Evolutionary conservation across 2,888 invertebrate genomes (phyloP).

Genomic region (Ophraella communa): DNA sequence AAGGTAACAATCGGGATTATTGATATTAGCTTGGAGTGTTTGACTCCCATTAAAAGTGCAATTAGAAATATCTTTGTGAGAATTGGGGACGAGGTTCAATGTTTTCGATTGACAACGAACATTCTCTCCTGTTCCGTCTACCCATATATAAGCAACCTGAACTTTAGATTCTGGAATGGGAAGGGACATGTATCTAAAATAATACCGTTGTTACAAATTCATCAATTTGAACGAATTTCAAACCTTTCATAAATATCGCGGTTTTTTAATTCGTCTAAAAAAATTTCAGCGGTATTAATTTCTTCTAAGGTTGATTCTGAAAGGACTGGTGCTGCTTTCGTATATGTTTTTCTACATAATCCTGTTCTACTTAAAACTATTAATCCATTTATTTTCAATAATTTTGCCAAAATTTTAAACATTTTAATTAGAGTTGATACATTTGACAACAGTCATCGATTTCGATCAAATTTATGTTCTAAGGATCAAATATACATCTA

Average conservation of each 20-base stretch:
- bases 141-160: conserved; percentile 76
- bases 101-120: conserved; percentile 74
- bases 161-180: conserved; percentile 67
- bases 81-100: conserved; percentile 68
- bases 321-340: neutral
- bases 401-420: conserved; percentile 5
- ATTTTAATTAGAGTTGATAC: neutral
- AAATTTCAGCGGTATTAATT: neutral
- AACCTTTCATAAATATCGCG: neutral
- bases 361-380: neutral
- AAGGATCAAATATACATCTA: neutral
- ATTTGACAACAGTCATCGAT: neutral
- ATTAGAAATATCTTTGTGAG: conserved; percentile 69
- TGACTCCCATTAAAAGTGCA: conserved; percentile 80
- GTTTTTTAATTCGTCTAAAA: neutral
- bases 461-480: too few species aligned
- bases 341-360: neutral
- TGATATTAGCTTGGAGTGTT: conserved; percentile 60
- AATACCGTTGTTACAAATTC: neutral
- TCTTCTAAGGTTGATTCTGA: neutral
- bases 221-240: neutral
- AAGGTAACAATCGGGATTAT: conserved; percentile 74
- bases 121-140: conserved; percentile 76
- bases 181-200: conserved; percentile 62
- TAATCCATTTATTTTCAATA: neutral